A percentile compares a stretch with the other conserved stretches of the same genome.
These are phyloP conservation scores for Ooceraea biroi DNA, from an alignment of 1,140 invertebrate genomes.

Conservation along the genomic window DNA sequence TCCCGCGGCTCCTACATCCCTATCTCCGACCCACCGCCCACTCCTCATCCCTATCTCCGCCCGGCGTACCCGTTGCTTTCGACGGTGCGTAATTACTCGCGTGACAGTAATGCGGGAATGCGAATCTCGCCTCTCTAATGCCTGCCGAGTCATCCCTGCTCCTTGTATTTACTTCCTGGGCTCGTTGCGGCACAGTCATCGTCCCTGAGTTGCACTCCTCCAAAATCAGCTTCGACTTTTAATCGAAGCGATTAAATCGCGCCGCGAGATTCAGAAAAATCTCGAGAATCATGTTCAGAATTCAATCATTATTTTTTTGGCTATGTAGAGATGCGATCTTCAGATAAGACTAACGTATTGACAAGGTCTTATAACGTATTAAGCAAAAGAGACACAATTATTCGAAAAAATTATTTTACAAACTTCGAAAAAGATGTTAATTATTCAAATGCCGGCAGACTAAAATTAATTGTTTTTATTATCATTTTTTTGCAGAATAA, in stretches of 20 bases:
- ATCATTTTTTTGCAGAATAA: too few species aligned
- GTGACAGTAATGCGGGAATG: slow-evolving; percentile 84
- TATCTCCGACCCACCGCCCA: slow-evolving; percentile 23
- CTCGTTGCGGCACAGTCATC: slow-evolving; percentile 30
- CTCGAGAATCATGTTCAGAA: slow-evolving; percentile 28
- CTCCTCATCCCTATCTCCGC: slow-evolving; percentile 10
- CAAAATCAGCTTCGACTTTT: slow-evolving; percentile 15
- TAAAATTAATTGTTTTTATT: too few species aligned
- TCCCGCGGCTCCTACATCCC: slow-evolving; percentile 38
- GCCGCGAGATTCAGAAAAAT: slow-evolving; percentile 16
- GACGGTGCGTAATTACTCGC: slow-evolving; percentile 83
- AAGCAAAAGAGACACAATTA: too few species aligned
- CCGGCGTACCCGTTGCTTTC: slow-evolving; percentile 56
- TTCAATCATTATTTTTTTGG: neutral
- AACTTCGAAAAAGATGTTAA: too few species aligned
- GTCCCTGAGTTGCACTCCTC: neutral
- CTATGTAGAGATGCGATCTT: neutral
- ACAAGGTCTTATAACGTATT: too few species aligned
- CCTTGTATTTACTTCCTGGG: slow-evolving; percentile 14
- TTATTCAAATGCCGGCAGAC: too few species aligned
- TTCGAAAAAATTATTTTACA: too few species aligned
- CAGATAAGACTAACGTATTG: too few species aligned
- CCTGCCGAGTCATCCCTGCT: slow-evolving; percentile 40
- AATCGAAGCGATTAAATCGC: neutral
- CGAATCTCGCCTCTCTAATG: slow-evolving; percentile 75